Conservation (phyloP, 1,140 invertebrate genomes). For the Drosophila paulistorum region DNA sequence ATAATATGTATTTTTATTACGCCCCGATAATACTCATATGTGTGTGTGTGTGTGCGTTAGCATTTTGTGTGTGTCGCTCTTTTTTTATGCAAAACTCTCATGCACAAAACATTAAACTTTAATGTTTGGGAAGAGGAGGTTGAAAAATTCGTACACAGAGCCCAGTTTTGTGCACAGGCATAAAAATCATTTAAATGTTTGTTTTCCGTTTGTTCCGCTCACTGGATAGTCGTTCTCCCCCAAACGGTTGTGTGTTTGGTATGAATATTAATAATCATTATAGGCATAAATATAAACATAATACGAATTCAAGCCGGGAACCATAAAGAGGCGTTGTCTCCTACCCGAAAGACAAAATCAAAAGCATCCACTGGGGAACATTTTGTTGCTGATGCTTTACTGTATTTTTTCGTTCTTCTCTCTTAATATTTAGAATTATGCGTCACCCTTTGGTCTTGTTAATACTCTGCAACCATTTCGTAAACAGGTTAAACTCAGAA, state of each 20-base stretch:
- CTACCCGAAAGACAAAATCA: slow-evolving; percentile 4
- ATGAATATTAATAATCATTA: slow-evolving; percentile 65
- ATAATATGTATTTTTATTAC: slow-evolving; percentile 64
- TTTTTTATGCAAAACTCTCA: slow-evolving; percentile 55
- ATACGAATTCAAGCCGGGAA: slow-evolving; percentile 6
- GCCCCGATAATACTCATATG: slow-evolving; percentile 18
- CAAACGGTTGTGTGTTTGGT: slow-evolving; percentile 46
- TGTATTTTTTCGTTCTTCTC: not conserved
- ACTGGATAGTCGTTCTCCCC: slow-evolving; percentile 31
- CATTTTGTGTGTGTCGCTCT: not conserved
- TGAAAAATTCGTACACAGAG: slow-evolving; percentile 19
- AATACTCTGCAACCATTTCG: not conserved
- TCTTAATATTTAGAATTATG: not conserved
- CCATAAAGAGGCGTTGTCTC: slow-evolving; percentile 7
- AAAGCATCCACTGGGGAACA: slow-evolving; percentile 3
- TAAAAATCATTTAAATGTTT: slow-evolving; percentile 79
- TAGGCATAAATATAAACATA: slow-evolving; percentile 58
- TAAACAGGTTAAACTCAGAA: no score
- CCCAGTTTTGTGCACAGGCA: slow-evolving; percentile 52
- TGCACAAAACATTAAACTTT: slow-evolving; percentile 68
- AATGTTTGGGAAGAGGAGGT: slow-evolving; percentile 44
- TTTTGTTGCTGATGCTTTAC: not conserved
- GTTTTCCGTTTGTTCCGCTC: slow-evolving; percentile 26
- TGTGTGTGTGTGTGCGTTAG: not conserved
- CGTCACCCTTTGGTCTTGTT: not conserved